Conservation (phyloP, 2,797 vertebrate genomes). For the Pipistrellus pipistrellus region DNA sequence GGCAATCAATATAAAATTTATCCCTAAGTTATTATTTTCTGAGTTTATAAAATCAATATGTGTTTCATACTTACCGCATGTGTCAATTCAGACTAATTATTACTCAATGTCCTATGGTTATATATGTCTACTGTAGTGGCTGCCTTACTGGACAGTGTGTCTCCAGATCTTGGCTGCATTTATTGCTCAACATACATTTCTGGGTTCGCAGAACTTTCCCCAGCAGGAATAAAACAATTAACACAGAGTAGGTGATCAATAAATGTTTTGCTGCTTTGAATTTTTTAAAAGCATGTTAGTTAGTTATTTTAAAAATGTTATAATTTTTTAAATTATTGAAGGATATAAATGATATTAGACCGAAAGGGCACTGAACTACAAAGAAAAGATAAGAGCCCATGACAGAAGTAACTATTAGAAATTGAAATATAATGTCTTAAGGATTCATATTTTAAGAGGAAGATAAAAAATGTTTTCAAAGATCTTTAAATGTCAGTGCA, state of each 20-base stretch:
- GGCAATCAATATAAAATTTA: not conserved
- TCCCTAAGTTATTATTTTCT: not conserved
- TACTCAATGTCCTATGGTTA: not conserved
- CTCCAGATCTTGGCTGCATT: not conserved
- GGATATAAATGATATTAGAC: not conserved
- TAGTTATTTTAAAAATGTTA: slow-evolving; percentile 31
- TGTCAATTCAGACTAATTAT: not conserved
- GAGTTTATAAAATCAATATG: not conserved
- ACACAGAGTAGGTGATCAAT: not conserved
- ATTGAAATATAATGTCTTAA: slow-evolving; percentile 3
- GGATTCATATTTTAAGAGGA: not conserved
- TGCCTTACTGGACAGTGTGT: not conserved
- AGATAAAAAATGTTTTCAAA: slow-evolving; percentile 39
- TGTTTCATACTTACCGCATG: not conserved
- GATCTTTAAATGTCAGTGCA: slow-evolving; percentile 4
- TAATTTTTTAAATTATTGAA: not conserved
- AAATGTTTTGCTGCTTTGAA: slow-evolving; percentile 6
- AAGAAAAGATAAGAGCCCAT: not conserved
- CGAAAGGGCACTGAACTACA: not conserved
- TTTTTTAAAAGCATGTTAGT: not conserved
- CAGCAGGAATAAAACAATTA: slow-evolving; percentile 17
- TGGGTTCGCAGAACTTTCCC: not conserved
- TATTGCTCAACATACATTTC: not conserved
- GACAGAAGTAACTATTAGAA: not conserved
- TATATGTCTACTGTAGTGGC: not conserved